These are phyloP conservation scores for Paratrypauchen microcephalus DNA, from an alignment of 2,797 vertebrate genomes.

Conservation along the genomic window DNA sequence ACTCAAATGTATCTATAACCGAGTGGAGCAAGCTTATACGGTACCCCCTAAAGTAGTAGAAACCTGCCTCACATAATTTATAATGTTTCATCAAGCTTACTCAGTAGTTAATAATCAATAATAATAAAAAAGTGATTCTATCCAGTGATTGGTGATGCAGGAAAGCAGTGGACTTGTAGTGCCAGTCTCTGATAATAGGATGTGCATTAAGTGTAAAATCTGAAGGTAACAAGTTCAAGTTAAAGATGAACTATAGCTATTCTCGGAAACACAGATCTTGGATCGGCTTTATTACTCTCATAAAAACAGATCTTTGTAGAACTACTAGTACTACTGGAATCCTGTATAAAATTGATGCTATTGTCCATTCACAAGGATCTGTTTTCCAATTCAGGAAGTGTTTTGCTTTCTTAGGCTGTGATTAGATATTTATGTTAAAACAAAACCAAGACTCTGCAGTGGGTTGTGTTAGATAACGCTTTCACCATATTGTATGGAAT, in stretches of 20 bases:
- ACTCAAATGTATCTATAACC: neutral
- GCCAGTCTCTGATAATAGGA: neutral
- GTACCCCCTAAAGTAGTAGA: neutral
- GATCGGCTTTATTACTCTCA: neutral
- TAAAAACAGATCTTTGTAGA: neutral
- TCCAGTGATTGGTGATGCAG: neutral
- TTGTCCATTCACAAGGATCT: conserved; percentile 3
- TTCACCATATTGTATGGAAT: conserved; percentile 18
- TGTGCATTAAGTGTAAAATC: neutral
- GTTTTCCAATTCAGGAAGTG: conserved; percentile 22
- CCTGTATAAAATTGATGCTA: neutral
- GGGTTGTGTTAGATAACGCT: conserved; percentile 33
- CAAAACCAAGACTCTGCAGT: conserved; percentile 33
- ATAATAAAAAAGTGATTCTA: neutral
- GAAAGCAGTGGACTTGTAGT: too few species aligned
- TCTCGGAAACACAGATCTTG: neutral
- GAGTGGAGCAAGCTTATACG: neutral
- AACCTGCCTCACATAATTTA: neutral
- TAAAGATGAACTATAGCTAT: neutral
- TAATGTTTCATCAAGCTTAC: neutral
- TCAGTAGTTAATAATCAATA: neutral
- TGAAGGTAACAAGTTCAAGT: neutral
- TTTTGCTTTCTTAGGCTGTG: conserved; percentile 47
- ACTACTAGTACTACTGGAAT: neutral
- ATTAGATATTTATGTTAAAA: conserved; percentile 40